These are phyloP conservation scores for Falco columbarius DNA, from an alignment of 2,797 vertebrate species.

Conservation along the genomic window DNA sequence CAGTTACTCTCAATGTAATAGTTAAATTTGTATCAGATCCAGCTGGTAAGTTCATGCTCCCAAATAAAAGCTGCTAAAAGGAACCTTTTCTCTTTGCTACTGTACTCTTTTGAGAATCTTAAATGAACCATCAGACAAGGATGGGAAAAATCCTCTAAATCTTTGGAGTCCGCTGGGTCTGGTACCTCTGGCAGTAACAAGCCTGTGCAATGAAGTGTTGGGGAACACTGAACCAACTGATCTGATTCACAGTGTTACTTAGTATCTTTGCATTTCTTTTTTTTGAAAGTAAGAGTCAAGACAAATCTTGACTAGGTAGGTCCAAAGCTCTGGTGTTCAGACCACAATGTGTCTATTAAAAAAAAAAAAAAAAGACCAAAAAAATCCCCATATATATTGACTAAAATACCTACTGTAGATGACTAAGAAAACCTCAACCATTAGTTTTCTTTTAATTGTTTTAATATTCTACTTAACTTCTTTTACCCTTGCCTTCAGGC, in stretches of 20 bases:
- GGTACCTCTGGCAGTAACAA: not conserved
- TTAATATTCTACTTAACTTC: not conserved
- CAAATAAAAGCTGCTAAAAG: slow-evolving; percentile 53
- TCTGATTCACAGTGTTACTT: not conserved
- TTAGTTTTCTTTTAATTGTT: not conserved
- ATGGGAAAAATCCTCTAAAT: not conserved
- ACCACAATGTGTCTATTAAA: not conserved
- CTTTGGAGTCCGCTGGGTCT: not conserved
- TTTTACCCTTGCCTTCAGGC: not conserved
- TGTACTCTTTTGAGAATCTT: slow-evolving; percentile 48
- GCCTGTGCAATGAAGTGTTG: not conserved
- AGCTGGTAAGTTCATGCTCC: slow-evolving; percentile 50
- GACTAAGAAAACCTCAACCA: not conserved
- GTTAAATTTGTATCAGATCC: slow-evolving; percentile 60
- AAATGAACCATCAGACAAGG: not conserved
- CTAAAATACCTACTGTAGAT: not conserved
- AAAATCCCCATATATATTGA: not conserved
- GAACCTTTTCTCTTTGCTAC: slow-evolving; percentile 48
- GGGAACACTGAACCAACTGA: not conserved
- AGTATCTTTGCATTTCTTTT: not conserved
- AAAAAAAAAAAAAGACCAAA: not conserved
- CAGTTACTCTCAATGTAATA: slow-evolving; percentile 32
- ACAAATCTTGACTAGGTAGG: not conserved
- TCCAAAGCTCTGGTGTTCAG: not conserved
- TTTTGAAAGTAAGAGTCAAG: not conserved